These are phyloP conservation scores for Sebastes schlegelii DNA, from an alignment of 2,113 vertebrate species.

Conservation along the genomic window DNA sequence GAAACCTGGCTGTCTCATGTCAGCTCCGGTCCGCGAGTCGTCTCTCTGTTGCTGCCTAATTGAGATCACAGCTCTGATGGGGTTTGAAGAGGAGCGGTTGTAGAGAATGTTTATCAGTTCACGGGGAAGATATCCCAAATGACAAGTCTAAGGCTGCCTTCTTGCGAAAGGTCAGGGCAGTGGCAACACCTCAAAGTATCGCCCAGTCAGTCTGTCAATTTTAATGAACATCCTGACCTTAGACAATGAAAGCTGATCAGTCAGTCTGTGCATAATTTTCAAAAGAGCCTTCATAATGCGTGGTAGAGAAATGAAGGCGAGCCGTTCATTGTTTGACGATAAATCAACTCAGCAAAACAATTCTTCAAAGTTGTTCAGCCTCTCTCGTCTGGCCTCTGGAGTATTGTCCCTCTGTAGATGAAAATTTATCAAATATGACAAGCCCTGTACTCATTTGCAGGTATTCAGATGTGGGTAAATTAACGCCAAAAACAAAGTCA, in stretches of 20 bases:
- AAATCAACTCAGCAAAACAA: constrained; percentile 66
- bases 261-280: constrained; percentile 69
- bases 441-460: constrained; percentile 45
- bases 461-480: constrained; percentile 52
- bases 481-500: constrained; percentile 58
- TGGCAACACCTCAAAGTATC: constrained; percentile 69
- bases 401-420: constrained; percentile 29
- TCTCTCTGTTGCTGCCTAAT: constrained; percentile 60
- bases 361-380: constrained; percentile 59
- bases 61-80: constrained; percentile 73
- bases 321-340: constrained; percentile 41
- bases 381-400: constrained; percentile 59
- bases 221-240: constrained; percentile 86
- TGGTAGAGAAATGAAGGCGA: constrained; percentile 27
- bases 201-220: constrained; percentile 75
- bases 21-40: background rate
- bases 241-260: constrained; percentile 78
- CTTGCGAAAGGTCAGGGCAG: constrained; percentile 79
- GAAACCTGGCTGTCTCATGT: constrained; percentile 21
- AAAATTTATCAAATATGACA: constrained; percentile 59
- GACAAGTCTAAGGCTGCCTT: constrained; percentile 71
- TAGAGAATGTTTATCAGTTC: constrained; percentile 68
- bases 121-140: constrained; percentile 58
- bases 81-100: constrained; percentile 52
- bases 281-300: constrained; percentile 39